Evolutionary conservation across 1,140 invertebrate genomes (phyloP).

Genomic region (Gonatopus flavifemur): DNA sequence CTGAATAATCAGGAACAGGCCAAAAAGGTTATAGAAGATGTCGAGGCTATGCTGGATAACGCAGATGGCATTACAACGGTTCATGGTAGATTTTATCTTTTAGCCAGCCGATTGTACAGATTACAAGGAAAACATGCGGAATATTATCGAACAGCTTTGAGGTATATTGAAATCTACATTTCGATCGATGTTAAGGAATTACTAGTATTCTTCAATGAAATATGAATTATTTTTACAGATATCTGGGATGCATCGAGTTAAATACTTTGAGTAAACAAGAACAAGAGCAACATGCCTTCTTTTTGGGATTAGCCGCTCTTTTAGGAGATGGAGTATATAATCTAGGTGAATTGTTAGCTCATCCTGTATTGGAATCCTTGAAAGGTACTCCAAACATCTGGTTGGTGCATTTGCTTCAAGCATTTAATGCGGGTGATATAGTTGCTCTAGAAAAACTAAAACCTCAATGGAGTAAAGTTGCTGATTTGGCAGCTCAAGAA

Average conservation of each 20-base stretch:
- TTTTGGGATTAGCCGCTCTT: constrained; percentile 90
- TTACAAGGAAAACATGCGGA: constrained; percentile 85
- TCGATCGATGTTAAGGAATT: too few relatives aligned
- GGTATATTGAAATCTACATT: constrained; percentile 51
- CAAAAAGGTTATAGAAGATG: constrained; percentile 88
- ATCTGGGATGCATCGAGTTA: constrained; percentile 89
- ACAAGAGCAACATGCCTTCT: constrained; percentile 84
- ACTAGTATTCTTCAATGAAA: background rate
- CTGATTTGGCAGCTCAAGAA: constrained; percentile 86
- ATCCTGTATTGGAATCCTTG: constrained; percentile 88
- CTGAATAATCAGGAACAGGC: constrained; percentile 79
- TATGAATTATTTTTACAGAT: constrained; percentile 54
- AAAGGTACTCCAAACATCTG: constrained; percentile 82
- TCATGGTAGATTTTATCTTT: constrained; percentile 92
- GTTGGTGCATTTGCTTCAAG: constrained; percentile 86
- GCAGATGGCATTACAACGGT: constrained; percentile 91
- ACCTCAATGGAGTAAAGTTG: constrained; percentile 78
- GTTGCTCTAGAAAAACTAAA: constrained; percentile 82
- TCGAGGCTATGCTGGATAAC: constrained; percentile 83
- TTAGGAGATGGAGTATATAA: constrained; percentile 96
- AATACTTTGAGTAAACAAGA: constrained; percentile 66
- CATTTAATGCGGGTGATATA: constrained; percentile 93
- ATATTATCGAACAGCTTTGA: constrained; percentile 93
- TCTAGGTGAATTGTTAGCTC: constrained; percentile 94
- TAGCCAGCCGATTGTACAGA: constrained; percentile 84